Conservation (phyloP, 2,888 invertebrate species). For the Cryptus armator region DNA sequence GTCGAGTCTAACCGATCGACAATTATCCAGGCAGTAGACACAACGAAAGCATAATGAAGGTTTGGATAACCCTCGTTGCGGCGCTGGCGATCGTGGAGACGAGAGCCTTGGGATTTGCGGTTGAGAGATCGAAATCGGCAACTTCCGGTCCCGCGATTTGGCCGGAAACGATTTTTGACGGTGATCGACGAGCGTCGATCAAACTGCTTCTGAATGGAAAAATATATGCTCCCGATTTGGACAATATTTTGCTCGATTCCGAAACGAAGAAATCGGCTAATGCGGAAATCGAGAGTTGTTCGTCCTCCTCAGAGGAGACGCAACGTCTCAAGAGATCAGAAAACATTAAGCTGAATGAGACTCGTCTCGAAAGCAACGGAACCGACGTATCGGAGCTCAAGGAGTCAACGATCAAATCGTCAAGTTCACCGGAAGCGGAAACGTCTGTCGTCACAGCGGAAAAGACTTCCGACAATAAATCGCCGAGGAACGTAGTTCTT, state of each 20-base stretch:
- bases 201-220: constrained; percentile 60
- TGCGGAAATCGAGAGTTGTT: constrained; percentile 50
- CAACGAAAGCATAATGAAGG: constrained; percentile 45
- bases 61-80: constrained; percentile 59
- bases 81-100: constrained; percentile 57
- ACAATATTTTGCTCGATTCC: constrained; percentile 64
- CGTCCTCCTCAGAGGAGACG: constrained; percentile 44
- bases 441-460: background rate
- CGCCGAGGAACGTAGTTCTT: constrained; percentile 73
- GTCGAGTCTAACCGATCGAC: background rate
- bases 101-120: constrained; percentile 50
- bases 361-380: background rate
- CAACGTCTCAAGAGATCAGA: constrained; percentile 63
- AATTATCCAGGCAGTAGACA: background rate
- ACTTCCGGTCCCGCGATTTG: constrained; percentile 15
- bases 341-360: background rate
- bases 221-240: constrained; percentile 54
- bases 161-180: background rate
- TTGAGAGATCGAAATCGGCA: constrained; percentile 59
- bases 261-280: constrained; percentile 60
- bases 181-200: constrained; percentile 26
- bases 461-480: constrained; percentile 19
- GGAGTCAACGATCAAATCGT: constrained; percentile 1
- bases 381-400: constrained; percentile 5
- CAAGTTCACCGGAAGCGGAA: constrained; percentile 8